Evolutionary conservation across 2,113 vertebrate genomes (phyloP).

Genomic region (Larimichthys crocea): DNA sequence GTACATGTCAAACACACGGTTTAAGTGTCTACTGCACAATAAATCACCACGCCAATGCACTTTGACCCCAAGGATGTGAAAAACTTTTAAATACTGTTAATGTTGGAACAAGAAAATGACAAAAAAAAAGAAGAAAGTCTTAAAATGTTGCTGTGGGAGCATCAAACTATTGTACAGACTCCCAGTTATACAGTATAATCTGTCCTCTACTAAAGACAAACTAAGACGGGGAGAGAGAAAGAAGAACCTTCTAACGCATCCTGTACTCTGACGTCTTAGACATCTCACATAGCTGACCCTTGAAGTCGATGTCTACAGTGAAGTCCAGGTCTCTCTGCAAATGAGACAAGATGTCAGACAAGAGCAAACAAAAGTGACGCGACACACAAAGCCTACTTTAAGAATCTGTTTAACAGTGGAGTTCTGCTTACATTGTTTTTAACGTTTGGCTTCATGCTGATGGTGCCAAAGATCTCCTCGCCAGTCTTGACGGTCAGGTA

Average conservation of each 20-base stretch:
- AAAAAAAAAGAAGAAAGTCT: conserved; percentile 52
- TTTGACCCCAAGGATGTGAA: conserved; percentile 48
- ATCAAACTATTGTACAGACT: conserved; percentile 48
- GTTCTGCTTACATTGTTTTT: conserved; percentile 90
- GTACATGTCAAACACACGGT: conserved; percentile 38
- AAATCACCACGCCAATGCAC: conserved; percentile 42
- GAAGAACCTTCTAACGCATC: conserved; percentile 86
- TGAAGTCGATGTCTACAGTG: conserved; percentile 93
- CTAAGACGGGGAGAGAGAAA: conserved; percentile 9
- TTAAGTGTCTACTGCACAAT: conserved; percentile 69
- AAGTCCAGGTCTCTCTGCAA: conserved; percentile 94
- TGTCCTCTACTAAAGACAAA: conserved; percentile 61
- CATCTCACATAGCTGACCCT: conserved; percentile 93
- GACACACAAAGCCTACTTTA: too few relatives aligned
- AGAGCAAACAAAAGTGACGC: too few relatives aligned
- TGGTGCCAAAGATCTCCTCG: conserved; percentile 94
- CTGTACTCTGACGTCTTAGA: conserved; percentile 93
- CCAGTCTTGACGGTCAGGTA: conserved; percentile 95
- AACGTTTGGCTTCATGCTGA: conserved; percentile 94
- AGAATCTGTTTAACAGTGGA: not conserved
- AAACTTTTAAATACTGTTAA: conserved; percentile 68
- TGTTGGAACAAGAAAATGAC: conserved; percentile 55
- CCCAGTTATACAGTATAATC: conserved; percentile 47
- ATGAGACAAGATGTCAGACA: conserved; percentile 12
- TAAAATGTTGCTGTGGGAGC: conserved; percentile 74